Evolutionary conservation across 2,888 invertebrate species (phyloP), one percentile per base, ranked within the genome.

Genomic region (Mayetiola destructor): DNA sequence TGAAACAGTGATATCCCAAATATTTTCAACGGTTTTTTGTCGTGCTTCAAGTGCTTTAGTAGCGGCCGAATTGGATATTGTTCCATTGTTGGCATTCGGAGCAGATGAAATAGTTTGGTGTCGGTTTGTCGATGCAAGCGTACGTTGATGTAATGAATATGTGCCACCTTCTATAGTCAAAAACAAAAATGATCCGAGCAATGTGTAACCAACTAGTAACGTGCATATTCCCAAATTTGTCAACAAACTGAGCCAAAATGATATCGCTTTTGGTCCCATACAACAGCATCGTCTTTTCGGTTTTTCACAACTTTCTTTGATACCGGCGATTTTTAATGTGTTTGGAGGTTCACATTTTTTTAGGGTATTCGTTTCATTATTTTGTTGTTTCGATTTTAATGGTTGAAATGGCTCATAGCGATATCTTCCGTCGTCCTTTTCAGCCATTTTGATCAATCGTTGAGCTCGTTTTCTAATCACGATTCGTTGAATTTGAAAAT

Each of bases 1-100:
- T 60, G 84, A 84, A 62, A 85, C 85, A 3, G 92, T 92, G 61
- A 91, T 86, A 69, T 90, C 85, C 92, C 92, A 92, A 67, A 93
- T 88, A 71, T 85, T 88, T 73, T 88, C 88, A 54, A 89, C 88
- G 14, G 88, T 86, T 66, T 76, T 76, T 52, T 79, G 77, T 52
- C 83, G 73, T 27, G 80, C 80, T 63, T 80, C 80, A 62, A 79
- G 67, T 56, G 71, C 71, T 64, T 71, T 72, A 62, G 68, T 67
- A 60, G 72, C 64, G 58, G 69, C 66, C 61, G 65, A 65, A 61
- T 66, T 67, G 42, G 69, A 66, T 63, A 68, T 63, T 63, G 68
- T 68, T 59, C 69, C 67, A 64, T 63, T 63, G 42, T 61, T 64
- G 70, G 62, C 61, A 62, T 59, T 59, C 59, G 61, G 72, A 69